Conservation (phyloP, 2,888 invertebrate species). For the Melikaiella ostensackeni region DNA sequence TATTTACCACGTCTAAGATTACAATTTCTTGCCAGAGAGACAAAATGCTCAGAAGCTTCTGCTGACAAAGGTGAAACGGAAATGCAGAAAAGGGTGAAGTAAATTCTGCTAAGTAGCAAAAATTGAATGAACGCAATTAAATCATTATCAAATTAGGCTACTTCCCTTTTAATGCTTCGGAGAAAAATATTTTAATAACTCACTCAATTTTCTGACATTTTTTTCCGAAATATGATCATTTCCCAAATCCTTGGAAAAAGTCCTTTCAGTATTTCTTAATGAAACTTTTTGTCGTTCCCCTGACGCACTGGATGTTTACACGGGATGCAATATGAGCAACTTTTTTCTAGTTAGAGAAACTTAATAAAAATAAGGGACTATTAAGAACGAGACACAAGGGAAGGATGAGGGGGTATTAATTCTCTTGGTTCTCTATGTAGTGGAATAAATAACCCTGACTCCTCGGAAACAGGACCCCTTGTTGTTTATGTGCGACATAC, state of each 20-base stretch:
- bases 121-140: too few relatives aligned
- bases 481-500: neutral
- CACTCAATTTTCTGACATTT: too few relatives aligned
- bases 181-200: neutral
- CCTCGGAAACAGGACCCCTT: neutral
- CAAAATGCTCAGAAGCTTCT: neutral
- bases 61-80: neutral
- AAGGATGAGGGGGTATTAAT: slow-evolving; percentile 58
- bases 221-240: too few relatives aligned
- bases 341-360: slow-evolving; percentile 54
- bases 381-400: slow-evolving; percentile 45
- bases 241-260: neutral
- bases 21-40: slow-evolving; percentile 18
- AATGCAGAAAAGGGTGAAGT: slow-evolving; percentile 26
- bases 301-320: slow-evolving; percentile 3
- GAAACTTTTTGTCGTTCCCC: slow-evolving; percentile 21
- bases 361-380: slow-evolving; percentile 65
- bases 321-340: slow-evolving; percentile 50
- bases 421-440: slow-evolving; percentile 27
- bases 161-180: neutral
- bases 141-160: neutral
- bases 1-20: slow-evolving; percentile 42
- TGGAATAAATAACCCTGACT: slow-evolving; percentile 19
- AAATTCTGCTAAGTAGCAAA: too few relatives aligned
- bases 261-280: neutral